Evolutionary conservation across 2,888 invertebrate species (phyloP).

Genomic region (Anticlea derivata): DNA sequence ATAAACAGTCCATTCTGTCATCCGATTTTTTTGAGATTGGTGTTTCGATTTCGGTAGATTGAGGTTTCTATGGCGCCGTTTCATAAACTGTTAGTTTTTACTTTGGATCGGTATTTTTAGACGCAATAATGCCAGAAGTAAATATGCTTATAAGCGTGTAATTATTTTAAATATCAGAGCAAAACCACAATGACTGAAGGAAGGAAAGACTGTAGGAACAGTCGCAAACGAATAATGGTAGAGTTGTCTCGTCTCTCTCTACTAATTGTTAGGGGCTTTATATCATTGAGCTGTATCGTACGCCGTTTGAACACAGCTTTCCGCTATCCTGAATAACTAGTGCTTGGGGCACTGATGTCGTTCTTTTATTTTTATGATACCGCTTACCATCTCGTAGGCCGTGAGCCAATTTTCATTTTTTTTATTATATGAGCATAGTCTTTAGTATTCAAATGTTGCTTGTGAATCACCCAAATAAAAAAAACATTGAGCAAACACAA

Average conservation of each 20-base stretch:
- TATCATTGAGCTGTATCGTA: too few species aligned
- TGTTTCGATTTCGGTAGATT: slow-evolving; percentile 53
- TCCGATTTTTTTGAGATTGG: slow-evolving; percentile 76
- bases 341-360: too few species aligned
- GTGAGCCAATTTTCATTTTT: slow-evolving; percentile 13
- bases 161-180: slow-evolving; percentile 13
- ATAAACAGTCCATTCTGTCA: slow-evolving; percentile 82
- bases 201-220: slow-evolving; percentile 15
- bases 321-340: too few species aligned
- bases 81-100: background rate
- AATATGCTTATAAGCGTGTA: slow-evolving; percentile 3
- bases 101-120: too few species aligned
- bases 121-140: too few species aligned
- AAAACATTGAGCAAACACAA: slow-evolving; percentile 14
- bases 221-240: too few species aligned
- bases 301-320: too few species aligned
- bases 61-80: slow-evolving; percentile 66
- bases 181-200: slow-evolving; percentile 14
- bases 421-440: background rate
- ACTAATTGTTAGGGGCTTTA: too few species aligned
- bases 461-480: background rate
- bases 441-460: background rate
- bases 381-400: slow-evolving; percentile 24
- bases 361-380: slow-evolving; percentile 22
- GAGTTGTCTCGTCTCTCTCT: too few species aligned